phyloP scores from a whole-genome alignment of 2,113 vertebrate genomes.

The Corythaixoides concolor region DNA sequence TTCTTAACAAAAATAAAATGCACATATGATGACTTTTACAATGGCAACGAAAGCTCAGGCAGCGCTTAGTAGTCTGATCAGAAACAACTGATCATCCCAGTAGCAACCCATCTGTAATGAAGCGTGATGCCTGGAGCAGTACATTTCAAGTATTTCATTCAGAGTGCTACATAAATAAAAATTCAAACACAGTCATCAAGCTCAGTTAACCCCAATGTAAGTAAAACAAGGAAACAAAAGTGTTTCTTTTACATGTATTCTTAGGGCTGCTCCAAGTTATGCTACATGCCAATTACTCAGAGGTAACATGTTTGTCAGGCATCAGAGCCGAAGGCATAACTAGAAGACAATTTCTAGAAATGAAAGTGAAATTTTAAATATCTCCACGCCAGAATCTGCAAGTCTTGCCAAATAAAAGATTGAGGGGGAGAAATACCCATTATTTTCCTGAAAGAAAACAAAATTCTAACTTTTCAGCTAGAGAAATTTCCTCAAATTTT shows the following conservation, averaged over 20 bases:
- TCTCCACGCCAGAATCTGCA: not conserved
- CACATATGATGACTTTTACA: accelerated
- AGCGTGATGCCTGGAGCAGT: not conserved
- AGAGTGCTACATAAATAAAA: not conserved
- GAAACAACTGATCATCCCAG: not conserved
- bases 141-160: not conserved
- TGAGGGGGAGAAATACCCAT: not conserved
- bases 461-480: not conserved
- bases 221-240: not conserved
- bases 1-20: not conserved
- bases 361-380: not conserved
- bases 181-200: not conserved
- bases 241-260: not conserved
- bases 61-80: not conserved
- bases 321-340: not conserved
- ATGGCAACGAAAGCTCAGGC: not conserved
- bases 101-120: not conserved
- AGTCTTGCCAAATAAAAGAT: not conserved
- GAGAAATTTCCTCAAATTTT: not conserved
- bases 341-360: not conserved
- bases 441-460: not conserved
- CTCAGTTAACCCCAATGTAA: not conserved
- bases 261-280: not conserved
- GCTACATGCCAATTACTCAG: not conserved
- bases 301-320: not conserved